phyloP scores from a whole-genome alignment of 2,113 vertebrate species.

The Peromyscus leucopus region DNA sequence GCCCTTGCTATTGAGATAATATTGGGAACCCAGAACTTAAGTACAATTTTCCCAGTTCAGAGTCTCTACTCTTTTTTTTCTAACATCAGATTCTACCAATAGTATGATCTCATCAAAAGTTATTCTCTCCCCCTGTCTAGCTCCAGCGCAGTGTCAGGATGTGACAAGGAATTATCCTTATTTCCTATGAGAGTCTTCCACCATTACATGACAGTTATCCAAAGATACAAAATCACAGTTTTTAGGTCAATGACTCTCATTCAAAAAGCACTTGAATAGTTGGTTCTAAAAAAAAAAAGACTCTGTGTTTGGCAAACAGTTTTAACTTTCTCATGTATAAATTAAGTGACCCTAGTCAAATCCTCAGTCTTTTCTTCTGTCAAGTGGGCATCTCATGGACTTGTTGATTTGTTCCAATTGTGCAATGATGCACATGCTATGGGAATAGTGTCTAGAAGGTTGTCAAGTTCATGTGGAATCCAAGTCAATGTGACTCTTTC shows the following conservation, averaged over 20 bases:
- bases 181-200: neutral
- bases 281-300: conserved; percentile 32
- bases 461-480: neutral
- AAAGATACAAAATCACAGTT: conserved; percentile 3
- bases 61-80: neutral
- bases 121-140: neutral
- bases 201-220: neutral
- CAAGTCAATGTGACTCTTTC: neutral
- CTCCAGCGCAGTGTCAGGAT: neutral
- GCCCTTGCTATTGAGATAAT: neutral
- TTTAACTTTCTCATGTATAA: neutral
- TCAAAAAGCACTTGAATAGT: conserved; percentile 31
- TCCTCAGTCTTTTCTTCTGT: neutral
- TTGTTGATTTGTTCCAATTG: neutral
- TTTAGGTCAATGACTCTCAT: neutral
- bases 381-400: neutral
- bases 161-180: neutral
- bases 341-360: neutral
- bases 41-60: neutral
- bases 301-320: neutral
- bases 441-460: neutral
- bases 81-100: neutral
- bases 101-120: neutral
- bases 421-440: neutral
- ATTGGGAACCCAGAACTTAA: neutral